These are phyloP conservation scores for Pelagia noctiluca DNA, from an alignment of 30 jellyfish, hydroid and myxozoan species.

Conservation along the genomic window DNA sequence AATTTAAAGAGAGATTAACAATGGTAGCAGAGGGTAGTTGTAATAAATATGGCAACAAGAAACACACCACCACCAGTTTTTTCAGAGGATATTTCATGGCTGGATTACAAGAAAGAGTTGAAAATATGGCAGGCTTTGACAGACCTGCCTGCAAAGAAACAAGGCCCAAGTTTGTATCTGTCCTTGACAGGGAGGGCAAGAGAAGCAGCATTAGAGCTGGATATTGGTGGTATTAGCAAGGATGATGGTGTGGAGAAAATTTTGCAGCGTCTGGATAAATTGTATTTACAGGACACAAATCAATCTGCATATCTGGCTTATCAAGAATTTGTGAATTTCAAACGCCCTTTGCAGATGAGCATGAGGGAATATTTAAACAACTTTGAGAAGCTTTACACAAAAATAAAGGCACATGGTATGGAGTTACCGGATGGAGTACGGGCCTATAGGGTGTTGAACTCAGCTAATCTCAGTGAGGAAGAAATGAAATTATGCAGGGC, in stretches of 20 bases:
- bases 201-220: conserved; percentile 44
- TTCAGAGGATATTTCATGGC: conserved; percentile 26
- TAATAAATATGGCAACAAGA: conserved; percentile 14
- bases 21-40: conserved; percentile 14
- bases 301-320: conserved; percentile 36
- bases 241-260: conserved; percentile 42
- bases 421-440: conserved; percentile 59
- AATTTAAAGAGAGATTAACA: not conserved
- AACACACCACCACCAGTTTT: conserved; percentile 18
- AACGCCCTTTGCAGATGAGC: conserved; percentile 36
- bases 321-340: conserved; percentile 32
- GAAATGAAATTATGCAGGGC: conserved; percentile 62
- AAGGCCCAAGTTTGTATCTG: conserved; percentile 26
- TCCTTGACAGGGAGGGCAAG: conserved; percentile 32
- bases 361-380: conserved; percentile 41
- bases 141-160: conserved; percentile 48
- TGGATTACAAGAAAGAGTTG: conserved; percentile 47
- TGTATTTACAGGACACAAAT: conserved; percentile 46
- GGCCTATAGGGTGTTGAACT: conserved; percentile 58
- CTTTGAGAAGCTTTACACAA: conserved; percentile 45
- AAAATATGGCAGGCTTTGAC: conserved; percentile 66
- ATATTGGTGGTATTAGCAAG: not conserved
- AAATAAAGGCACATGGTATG: conserved; percentile 45
- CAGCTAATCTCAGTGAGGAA: conserved; percentile 56
- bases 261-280: conserved; percentile 41